Conservation (phyloP, 23 tunicate species). For the Ascidia mentula region DNA sequence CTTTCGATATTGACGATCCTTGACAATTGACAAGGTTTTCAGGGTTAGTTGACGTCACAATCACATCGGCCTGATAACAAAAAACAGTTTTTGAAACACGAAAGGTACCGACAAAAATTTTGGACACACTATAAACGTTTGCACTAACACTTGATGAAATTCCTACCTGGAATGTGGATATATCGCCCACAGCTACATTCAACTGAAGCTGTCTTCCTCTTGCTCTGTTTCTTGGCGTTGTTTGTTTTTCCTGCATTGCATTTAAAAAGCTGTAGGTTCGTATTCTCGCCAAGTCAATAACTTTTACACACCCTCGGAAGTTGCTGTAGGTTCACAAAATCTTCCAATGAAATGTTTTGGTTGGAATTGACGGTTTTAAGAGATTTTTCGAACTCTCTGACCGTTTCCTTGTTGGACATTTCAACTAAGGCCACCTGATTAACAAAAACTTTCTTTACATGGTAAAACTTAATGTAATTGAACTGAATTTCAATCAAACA, state of each 20-base stretch:
- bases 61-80: slow-evolving; percentile 58
- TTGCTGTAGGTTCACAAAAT: no score
- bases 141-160: no score
- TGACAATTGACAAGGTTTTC: neutral
- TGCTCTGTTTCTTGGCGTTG: no score
- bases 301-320: no score
- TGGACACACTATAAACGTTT: neutral
- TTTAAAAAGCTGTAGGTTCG: neutral
- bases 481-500: no score
- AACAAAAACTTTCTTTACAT: neutral
- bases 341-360: no score
- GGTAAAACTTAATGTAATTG: neutral
- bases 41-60: slow-evolving; percentile 49
- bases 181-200: neutral
- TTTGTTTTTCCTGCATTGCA: neutral
- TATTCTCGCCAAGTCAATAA: no score
- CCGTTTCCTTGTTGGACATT: neutral
- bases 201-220: neutral
- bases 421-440: neutral
- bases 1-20: slow-evolving; percentile 54
- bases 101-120: neutral
- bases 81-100: neutral
- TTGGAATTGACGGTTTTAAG: neutral
- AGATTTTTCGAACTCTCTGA: neutral
- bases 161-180: neutral